Conservation (phyloP, 2,113 vertebrate genomes). For the Jacana jacana region DNA sequence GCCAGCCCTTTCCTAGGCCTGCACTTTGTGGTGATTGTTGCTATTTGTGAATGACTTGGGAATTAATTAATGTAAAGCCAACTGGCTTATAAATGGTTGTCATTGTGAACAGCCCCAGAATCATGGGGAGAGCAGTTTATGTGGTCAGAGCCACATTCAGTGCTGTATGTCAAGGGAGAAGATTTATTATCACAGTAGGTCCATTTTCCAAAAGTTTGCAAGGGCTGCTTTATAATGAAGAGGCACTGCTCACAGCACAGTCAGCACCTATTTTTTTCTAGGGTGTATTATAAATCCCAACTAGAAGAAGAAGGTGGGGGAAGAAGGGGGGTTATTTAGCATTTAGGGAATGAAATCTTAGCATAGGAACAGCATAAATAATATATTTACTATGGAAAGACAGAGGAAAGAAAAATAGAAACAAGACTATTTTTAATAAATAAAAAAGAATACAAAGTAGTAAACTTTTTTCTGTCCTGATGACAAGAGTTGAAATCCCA, state of each 20-base stretch:
- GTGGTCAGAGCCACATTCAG: constrained; percentile 63
- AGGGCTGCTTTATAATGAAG: constrained; percentile 36
- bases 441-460: neutral
- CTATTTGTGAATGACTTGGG: constrained; percentile 75
- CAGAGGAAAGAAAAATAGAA: neutral
- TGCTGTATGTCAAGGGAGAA: constrained; percentile 43
- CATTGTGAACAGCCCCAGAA: constrained; percentile 65
- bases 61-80: constrained; percentile 77
- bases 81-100: constrained; percentile 73
- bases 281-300: neutral
- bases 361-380: neutral
- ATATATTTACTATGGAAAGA: neutral
- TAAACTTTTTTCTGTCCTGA: neutral
- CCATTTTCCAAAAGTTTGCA: constrained; percentile 44
- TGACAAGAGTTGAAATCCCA: neutral
- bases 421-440: neutral
- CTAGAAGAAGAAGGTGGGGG: neutral
- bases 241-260: constrained; percentile 7
- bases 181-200: constrained; percentile 60
- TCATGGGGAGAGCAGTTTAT: constrained; percentile 62
- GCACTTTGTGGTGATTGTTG: constrained; percentile 71
- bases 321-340: neutral
- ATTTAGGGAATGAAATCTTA: neutral
- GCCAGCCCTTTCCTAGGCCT: constrained; percentile 47
- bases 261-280: neutral